Evolutionary conservation across 2,888 invertebrate species (phyloP), one percentile per base, ranked within the genome.

Genomic region (Bombylius discolor): DNA sequence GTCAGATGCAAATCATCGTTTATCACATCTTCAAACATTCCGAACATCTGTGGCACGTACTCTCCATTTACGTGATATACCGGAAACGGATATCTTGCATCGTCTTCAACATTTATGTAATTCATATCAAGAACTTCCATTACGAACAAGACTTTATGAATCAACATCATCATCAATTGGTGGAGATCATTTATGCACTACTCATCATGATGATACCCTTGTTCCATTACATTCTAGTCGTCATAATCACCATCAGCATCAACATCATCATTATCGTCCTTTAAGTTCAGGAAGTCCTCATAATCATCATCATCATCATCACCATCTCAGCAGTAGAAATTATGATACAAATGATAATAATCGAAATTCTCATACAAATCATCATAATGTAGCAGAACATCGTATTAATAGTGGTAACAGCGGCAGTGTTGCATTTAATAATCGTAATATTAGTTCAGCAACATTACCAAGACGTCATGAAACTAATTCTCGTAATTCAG

Each of bases 111-210:
- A 89, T 70, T 75, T 91, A 62, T 87, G 89, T 52, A 86, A 89
- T 62, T 90, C 90, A 0, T 89, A 91, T 71, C 86, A 89, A 65
- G 91, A 91, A 74, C 91, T 90, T 69, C 89, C 90, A 0, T 73
- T 88, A 64, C 83, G 91, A 5, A 90, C 90, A 5, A 79, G 89
- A 7, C 80, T 89, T 64, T 85, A 82, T 66, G 84, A 85, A 60
- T 67, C 72, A 5, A 69, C 70, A 5, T 73, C 74, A 0, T 73
- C 74, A 0, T 23, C 23, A 23, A 23, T 23, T 23, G 66, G 72
- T 3, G 72, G 68, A 1, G 73, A 74, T 56, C 73, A 72, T 64
- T 66, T 69, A 0, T 74, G 73, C 58, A 68, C 71, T 0, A 52
- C 57, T 7, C 65, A 72, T 4, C 72, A 62, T 39, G 73, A 74